Conservation (phyloP, 1,140 invertebrate species). For the Monochamus saltuarius region DNA sequence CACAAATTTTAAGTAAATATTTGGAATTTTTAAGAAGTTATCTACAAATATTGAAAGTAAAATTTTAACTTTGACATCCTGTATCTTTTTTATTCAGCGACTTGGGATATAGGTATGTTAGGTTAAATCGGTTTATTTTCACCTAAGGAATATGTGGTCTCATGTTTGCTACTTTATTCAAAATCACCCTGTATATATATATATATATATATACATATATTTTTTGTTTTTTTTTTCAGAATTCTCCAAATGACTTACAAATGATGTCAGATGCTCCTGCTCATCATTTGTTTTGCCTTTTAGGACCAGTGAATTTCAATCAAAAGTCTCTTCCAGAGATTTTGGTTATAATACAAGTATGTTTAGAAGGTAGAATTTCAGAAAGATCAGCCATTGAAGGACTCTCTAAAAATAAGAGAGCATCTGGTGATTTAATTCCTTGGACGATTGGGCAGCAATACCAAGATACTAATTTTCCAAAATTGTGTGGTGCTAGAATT, state of each 20-base stretch:
- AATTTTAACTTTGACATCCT: no score
- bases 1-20: no score
- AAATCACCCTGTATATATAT: no score
- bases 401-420: conserved; percentile 81
- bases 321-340: conserved; percentile 83
- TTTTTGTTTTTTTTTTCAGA: conserved; percentile 57
- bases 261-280: conserved; percentile 98
- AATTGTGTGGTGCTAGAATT: conserved; percentile 85
- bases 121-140: no score
- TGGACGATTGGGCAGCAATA: conserved; percentile 98
- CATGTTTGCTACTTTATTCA: neutral
- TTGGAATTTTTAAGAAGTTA: no score
- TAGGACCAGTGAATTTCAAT: conserved; percentile 79
- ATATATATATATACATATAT: no score
- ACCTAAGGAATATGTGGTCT: no score
- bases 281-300: conserved; percentile 94
- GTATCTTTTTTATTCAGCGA: no score
- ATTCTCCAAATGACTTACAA: conserved; percentile 98
- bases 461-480: conserved; percentile 91
- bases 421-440: conserved; percentile 95
- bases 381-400: conserved; percentile 75
- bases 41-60: no score
- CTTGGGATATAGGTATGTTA: no score
- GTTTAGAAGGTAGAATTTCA: conserved; percentile 93
- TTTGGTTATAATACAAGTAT: conserved; percentile 89